A percentile compares a stretch with the other conserved stretches of the same genome.
Conservation (phyloP, 2,888 invertebrate genomes). For the Lithophane ornitopus region DNA sequence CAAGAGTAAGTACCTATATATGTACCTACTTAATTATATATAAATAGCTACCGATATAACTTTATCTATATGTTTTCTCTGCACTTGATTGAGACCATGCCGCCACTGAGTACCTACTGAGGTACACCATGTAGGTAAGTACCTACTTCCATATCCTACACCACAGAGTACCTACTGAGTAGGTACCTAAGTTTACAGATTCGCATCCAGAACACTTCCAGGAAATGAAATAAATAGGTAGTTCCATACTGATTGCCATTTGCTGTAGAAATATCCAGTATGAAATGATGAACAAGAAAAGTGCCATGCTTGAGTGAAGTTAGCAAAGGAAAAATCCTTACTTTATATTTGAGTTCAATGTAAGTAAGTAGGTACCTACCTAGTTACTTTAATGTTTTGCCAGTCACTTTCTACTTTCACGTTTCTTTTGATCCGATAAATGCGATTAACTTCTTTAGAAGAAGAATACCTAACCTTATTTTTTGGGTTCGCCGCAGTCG, state of each 20-base stretch:
- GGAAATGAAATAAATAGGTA: neutral
- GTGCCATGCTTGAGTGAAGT: no score
- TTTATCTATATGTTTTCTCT: neutral
- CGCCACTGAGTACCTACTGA: conserved; percentile 4
- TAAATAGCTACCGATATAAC: no score
- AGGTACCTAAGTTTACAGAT: neutral
- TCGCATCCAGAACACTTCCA: neutral
- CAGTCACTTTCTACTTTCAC: neutral
- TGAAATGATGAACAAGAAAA: neutral
- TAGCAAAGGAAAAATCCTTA: neutral
- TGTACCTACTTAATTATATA: no score
- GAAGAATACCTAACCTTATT: no score
- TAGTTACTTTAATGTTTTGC: neutral
- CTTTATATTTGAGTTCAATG: neutral
- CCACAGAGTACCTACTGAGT: neutral
- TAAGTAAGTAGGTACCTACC: neutral
- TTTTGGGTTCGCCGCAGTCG: no score
- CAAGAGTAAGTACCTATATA: neutral
- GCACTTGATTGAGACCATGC: neutral
- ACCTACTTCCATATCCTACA: no score
- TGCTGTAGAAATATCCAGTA: neutral
- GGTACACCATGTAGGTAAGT: neutral
- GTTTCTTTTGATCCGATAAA: neutral
- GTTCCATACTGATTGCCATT: neutral
- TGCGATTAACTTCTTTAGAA: neutral